phyloP scores from a whole-genome alignment of 2,797 vertebrate genomes.

The Coccyzus lansbergi region DNA sequence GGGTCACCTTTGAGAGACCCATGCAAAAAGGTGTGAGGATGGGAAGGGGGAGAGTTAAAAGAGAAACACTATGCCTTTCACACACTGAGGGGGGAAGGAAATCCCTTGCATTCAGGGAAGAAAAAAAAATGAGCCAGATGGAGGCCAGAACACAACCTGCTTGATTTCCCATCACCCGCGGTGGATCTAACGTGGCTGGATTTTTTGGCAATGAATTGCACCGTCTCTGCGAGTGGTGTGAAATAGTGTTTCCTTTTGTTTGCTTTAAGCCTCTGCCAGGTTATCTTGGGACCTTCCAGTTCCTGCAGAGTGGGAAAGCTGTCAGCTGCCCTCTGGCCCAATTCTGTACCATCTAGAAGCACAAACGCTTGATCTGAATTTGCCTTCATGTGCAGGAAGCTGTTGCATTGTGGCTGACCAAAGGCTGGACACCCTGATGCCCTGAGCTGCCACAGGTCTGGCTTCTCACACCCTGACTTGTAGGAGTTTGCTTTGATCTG shows the following conservation, averaged over 20 bases:
- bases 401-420: neutral
- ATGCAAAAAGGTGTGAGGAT: rapidly evolving
- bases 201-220: neutral
- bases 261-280: neutral
- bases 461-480: neutral
- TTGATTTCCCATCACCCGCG: neutral
- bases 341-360: neutral
- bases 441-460: neutral
- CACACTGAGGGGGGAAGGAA: neutral
- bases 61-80: neutral
- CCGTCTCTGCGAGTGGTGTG: neutral
- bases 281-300: neutral
- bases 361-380: neutral
- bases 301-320: neutral
- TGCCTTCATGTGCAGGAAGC: rapidly evolving
- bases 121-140: neutral
- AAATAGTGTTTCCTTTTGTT: neutral
- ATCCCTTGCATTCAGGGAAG: neutral
- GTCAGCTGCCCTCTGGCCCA: neutral
- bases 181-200: neutral
- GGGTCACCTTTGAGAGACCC: neutral
- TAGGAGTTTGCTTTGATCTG: neutral
- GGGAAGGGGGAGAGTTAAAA: neutral
- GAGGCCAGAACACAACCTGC: neutral
- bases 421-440: rapidly evolving